Evolutionary conservation across 2,797 vertebrate genomes (phyloP), one percentile per base, ranked within the genome.

Genomic region (Steatocranus sp.): DNA sequence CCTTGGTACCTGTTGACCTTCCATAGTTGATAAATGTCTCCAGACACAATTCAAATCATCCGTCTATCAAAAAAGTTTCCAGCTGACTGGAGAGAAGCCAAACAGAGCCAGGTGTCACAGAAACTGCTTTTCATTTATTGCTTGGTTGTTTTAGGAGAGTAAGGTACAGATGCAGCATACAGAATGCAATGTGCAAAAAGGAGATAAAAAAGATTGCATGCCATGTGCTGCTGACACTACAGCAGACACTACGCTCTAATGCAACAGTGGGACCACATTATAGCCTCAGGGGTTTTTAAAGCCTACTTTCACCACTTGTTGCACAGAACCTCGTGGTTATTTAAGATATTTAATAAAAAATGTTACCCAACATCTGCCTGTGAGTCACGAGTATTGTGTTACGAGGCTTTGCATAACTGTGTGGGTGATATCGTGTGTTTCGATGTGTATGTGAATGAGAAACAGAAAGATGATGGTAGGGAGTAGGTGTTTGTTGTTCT

Each of bases 401-500:
- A 88, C 80, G 32, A 85, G 81, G 50, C 49, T 90, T 91, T 91
- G 87, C 88, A 68, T 89, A 87, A 91, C 88, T 20, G 78, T 78
- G 90, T 93, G 93, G 92, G 91, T 68, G 86, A 87, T 56, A 38
- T 61, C 15, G 83, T 36, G 75, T 78, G 79, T 77, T 81, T 84
- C 56, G 9, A 51, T 77, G 38, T 81, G 78, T 85, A 80, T 78
- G 83, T 84, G 86, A 81, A 70, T 87, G 87, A 78, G 48, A 77
- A 58, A 75, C 56, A 58, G 38, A 34, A 84, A 50, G 34, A 83
- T 75, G 70, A 61, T 73, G 79, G 20, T 77, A 23, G 75, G 8
- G 30, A 86, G 92, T 90, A 86, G 90, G 89, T 90, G 90, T 92
- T 92, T 93, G 92, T 94, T 93, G 54, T 88, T 90, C 54, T 93